These are phyloP conservation scores for Proteles cristata DNA, from an alignment of 2,113 vertebrate species.

Conservation along the genomic window DNA sequence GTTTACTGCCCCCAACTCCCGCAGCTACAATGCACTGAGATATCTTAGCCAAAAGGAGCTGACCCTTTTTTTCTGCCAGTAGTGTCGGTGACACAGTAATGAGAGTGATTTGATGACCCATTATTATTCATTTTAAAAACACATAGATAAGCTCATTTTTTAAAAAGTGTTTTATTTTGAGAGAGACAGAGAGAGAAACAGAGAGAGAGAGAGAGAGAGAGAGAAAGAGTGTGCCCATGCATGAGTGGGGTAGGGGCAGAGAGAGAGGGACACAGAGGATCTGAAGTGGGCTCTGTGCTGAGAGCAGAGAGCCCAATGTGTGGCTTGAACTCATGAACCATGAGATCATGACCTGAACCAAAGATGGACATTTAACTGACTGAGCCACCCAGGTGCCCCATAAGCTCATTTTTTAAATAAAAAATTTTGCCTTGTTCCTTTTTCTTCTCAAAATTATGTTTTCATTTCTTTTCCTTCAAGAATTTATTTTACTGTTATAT, in stretches of 20 bases:
- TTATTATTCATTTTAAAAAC: not conserved
- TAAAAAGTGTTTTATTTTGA: too few relatives aligned
- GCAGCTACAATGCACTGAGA: not conserved
- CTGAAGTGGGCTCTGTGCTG: too few relatives aligned
- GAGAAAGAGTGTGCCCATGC: too few relatives aligned
- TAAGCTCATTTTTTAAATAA: not conserved
- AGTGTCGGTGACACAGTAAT: not conserved
- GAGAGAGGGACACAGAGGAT: too few relatives aligned
- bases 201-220: too few relatives aligned
- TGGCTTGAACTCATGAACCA: too few relatives aligned
- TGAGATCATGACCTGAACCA: too few relatives aligned
- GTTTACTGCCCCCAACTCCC: rapidly evolving
- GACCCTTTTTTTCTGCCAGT: not conserved
- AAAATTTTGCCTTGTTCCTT: not conserved
- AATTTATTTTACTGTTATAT: not conserved
- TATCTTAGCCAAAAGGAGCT: not conserved
- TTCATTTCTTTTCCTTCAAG: not conserved
- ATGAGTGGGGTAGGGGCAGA: too few relatives aligned
- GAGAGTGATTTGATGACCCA: not conserved
- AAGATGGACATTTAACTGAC: too few relatives aligned
- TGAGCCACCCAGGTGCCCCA: too few relatives aligned
- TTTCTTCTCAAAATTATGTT: not conserved
- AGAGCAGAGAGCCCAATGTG: too few relatives aligned
- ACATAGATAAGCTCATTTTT: not conserved
- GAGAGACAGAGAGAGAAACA: too few relatives aligned